A percentile compares a stretch with the other conserved stretches of the same genome.
Conservation (phyloP, 1,140 invertebrate genomes). For the Parapsyche elsis region DNA sequence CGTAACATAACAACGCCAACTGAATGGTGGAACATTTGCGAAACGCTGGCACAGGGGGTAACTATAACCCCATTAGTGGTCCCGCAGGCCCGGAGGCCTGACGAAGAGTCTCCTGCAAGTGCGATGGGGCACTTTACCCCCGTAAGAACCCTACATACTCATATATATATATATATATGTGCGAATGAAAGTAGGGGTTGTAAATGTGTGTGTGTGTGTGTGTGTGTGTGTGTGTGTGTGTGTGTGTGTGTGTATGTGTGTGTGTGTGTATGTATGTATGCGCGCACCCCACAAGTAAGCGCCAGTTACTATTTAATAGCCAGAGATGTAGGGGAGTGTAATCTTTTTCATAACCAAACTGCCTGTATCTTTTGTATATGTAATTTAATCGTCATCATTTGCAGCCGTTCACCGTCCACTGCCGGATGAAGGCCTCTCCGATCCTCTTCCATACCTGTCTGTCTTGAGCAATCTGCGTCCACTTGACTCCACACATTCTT, state of each 20-base stretch:
- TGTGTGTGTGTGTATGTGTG: neutral
- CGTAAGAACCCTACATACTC: neutral
- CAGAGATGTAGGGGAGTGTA: neutral
- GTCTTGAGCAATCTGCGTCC: too few species aligned
- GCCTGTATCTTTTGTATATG: too few species aligned
- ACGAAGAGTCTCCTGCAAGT: neutral
- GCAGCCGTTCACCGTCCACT: too few species aligned
- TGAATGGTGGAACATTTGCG: neutral
- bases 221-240: too few species aligned
- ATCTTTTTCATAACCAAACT: neutral
- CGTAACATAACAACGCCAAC: too few species aligned
- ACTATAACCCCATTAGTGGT: conserved; percentile 34
- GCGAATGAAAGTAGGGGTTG: neutral
- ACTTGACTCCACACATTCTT: too few species aligned
- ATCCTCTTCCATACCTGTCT: too few species aligned
- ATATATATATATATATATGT: too few species aligned
- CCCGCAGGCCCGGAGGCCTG: neutral
- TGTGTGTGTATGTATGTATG: neutral
- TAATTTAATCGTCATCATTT: too few species aligned
- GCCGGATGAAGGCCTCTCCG: too few species aligned
- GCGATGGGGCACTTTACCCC: conserved; percentile 22
- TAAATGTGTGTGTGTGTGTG: neutral
- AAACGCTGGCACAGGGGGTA: conserved; percentile 19
- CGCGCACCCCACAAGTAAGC: conserved; percentile 12
- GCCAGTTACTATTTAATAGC: conserved; percentile 36